phyloP scores from a whole-genome alignment of 2,797 vertebrate species.

The Chlorospingus flavigularis region DNA sequence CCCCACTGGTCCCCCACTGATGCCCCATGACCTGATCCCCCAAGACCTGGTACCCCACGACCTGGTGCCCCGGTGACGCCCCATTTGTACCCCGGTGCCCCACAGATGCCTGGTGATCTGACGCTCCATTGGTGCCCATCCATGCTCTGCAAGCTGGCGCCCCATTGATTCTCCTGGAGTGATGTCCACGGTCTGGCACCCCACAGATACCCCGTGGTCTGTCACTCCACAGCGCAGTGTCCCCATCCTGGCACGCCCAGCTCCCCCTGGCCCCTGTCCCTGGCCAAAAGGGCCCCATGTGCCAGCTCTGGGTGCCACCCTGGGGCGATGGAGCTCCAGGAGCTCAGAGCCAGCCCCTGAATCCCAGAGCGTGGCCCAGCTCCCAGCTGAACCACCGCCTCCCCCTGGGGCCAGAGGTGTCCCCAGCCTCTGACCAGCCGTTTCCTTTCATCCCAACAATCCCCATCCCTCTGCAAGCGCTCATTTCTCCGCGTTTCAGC shows the following conservation, averaged over 20 bases:
- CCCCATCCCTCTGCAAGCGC: background rate
- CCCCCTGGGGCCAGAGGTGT: background rate
- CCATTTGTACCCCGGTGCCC: rapidly evolving
- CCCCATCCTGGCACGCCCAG: background rate
- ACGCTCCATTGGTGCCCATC: too few relatives aligned
- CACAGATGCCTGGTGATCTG: background rate
- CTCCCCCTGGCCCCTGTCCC: background rate
- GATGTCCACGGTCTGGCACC: rapidly evolving
- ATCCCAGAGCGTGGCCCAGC: background rate
- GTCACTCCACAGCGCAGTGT: rapidly evolving
- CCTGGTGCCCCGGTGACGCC: rapidly evolving
- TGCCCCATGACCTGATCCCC: rapidly evolving
- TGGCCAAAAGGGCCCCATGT: rapidly evolving
- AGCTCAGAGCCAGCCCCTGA: background rate
- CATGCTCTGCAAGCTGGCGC: too few relatives aligned
- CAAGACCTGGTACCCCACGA: background rate
- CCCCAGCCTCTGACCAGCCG: background rate
- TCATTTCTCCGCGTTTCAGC: background rate
- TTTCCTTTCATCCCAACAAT: slow-evolving; percentile 5
- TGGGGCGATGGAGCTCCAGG: background rate
- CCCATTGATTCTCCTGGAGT: background rate
- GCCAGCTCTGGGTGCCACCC: background rate
- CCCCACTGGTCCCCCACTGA: too few relatives aligned
- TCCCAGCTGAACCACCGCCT: rapidly evolving
- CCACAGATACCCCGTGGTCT: background rate